These are phyloP conservation scores for Mythimna impura DNA, from an alignment of 2,888 invertebrate genomes.

Conservation along the genomic window DNA sequence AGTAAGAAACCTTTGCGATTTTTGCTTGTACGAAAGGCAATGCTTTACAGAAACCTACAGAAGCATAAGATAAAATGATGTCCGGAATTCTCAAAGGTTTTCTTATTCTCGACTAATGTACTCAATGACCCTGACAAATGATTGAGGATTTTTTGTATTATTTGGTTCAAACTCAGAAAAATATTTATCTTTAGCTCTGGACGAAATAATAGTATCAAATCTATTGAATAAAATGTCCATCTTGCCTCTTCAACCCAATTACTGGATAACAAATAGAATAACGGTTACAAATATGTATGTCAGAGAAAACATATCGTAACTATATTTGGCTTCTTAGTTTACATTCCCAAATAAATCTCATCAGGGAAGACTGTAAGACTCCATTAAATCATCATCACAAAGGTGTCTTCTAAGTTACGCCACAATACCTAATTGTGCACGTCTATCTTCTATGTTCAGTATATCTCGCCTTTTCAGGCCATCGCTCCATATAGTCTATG, in stretches of 20 bases:
- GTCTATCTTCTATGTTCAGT: not conserved
- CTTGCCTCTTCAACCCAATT: not conserved
- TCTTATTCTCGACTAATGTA: conserved; percentile 16
- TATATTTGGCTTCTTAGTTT: too few species aligned
- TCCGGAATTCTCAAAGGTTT: conserved; percentile 22
- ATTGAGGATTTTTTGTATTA: not conserved
- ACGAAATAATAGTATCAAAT: not conserved
- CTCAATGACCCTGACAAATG: not conserved
- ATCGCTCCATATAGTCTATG: not conserved
- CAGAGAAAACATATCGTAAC: too few species aligned
- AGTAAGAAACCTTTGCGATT: conserved; percentile 13
- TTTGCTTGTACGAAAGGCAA: conserved; percentile 20
- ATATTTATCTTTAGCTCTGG: not conserved
- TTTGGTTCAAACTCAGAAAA: conserved; percentile 20
- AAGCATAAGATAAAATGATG: not conserved
- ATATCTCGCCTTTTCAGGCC: not conserved
- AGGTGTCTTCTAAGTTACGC: not conserved
- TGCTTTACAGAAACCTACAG: not conserved
- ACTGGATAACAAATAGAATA: too few species aligned
- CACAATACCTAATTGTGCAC: not conserved
- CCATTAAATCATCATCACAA: not conserved
- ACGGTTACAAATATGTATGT: too few species aligned
- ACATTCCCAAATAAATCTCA: not conserved
- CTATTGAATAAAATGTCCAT: not conserved
- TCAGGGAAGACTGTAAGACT: not conserved